phyloP scores from a whole-genome alignment of 2,113 vertebrate species.

The Perognathus longimembris region DNA sequence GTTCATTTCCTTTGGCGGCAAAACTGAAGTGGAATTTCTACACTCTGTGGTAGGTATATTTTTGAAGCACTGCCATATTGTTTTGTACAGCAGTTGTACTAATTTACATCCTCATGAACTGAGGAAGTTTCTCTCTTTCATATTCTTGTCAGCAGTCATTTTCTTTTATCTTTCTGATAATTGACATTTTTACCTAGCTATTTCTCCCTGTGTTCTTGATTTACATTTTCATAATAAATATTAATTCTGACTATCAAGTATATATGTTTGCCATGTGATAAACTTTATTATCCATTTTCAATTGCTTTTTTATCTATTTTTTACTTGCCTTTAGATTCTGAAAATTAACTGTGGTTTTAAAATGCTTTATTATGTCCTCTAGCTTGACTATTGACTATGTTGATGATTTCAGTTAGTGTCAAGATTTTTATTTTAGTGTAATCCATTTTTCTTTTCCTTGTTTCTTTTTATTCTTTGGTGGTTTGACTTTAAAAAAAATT shows the following conservation, averaged over 20 bases:
- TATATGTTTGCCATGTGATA: neutral
- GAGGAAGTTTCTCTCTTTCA: neutral
- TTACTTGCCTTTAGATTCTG: neutral
- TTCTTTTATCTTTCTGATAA: neutral
- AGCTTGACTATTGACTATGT: too few species aligned
- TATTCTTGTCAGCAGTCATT: neutral
- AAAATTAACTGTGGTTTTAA: neutral
- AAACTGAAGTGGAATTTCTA: neutral
- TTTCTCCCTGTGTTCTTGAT: too few species aligned
- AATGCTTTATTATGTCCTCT: neutral
- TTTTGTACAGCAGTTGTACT: neutral
- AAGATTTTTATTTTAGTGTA: neutral
- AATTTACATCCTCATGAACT: neutral
- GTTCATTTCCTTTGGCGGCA: neutral
- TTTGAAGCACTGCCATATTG: neutral
- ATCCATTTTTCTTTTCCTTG: neutral
- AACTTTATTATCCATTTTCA: neutral
- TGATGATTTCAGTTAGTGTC: too few species aligned
- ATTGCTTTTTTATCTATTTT: too few species aligned
- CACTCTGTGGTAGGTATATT: neutral
- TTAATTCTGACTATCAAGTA: neutral
- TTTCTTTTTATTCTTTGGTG: neutral
- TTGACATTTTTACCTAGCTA: too few species aligned
- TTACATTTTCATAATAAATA: neutral
- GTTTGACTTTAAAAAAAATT: neutral